Base-by-base conservation (phyloP, 2,888 invertebrate species). In the Polia nebulosa region DNA sequence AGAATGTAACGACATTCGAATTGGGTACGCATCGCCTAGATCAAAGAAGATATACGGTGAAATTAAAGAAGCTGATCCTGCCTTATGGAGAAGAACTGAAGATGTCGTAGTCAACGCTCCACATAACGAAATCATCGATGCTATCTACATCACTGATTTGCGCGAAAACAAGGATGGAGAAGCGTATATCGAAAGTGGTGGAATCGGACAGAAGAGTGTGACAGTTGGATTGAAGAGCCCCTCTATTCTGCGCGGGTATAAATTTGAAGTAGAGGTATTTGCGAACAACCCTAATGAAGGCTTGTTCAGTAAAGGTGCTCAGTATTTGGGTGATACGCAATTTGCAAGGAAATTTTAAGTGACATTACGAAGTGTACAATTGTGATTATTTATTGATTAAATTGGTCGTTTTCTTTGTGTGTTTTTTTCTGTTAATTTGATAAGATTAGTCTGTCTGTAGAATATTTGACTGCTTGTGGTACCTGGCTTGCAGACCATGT, bases 261-360 rank as follows among this genome's bases (percentile, higher is more conserved):
- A 88, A 59, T 95, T 95, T 67, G 80, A 87, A 71, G 85, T 95
- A 13, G 93, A 94, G 81, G 94, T 95, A 17, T 95, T 85, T 52
- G 89, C 88, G 0, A 87, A 75, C 22, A 84, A 89, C 57, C 88
- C 90, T 0, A 89, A 82, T 32, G 78, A 78, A 3, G 81, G 85
- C 4, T 90, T 81, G 44, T 85, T 78, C n/a, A 89, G 78, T 13
- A 92, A 92, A 77, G 91, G 91, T 22, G 51, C 72, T 1, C 79
- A 80, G 7, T 84, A 86, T 58, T 74, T 83, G 32, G 85, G 85
- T 41, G 85, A 91, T 17, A 76, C 80, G 0, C 91, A 91, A 61
- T 90, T 80, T 20, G 80, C 88, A 0, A 89, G 90, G 45, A 92
- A 92, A 64, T 90, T 73, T 72, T 92, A 82, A 83, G 41, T 72